Evolutionary conservation across 2,797 vertebrate genomes (phyloP).

Genomic region (Petrocephalus schoutedeni): DNA sequence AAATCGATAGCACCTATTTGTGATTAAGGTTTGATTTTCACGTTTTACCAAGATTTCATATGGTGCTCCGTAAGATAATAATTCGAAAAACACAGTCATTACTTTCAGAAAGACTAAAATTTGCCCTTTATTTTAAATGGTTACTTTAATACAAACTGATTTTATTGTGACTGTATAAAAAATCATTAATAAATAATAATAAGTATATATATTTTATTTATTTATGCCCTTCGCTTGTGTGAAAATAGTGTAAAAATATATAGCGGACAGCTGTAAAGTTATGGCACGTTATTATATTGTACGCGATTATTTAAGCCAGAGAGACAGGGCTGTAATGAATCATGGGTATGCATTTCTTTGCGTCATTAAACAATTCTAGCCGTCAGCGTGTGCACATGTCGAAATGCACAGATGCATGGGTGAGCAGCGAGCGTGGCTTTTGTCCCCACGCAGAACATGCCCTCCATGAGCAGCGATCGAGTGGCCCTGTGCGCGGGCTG

Average conservation of each 20-base stretch:
- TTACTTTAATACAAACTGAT: background rate
- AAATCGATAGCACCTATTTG: constrained; percentile 2
- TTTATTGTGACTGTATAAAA: background rate
- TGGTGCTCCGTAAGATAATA: background rate
- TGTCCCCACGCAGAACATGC: constrained; percentile 70
- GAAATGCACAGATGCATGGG: constrained; percentile 1
- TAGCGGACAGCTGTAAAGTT: background rate
- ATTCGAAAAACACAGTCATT: background rate
- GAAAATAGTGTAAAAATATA: background rate
- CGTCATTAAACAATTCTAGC: background rate
- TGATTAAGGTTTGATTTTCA: constrained; percentile 10
- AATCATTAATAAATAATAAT: background rate
- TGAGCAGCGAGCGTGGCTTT: background rate
- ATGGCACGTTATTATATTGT: background rate
- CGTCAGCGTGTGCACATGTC: background rate
- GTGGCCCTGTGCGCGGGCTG: constrained; percentile 93
- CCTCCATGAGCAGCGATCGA: constrained; percentile 84
- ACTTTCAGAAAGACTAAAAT: background rate
- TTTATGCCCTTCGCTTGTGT: background rate
- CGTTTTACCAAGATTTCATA: background rate
- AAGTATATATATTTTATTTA: background rate
- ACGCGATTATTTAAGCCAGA: background rate
- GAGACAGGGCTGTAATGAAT: background rate
- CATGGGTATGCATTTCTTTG: background rate
- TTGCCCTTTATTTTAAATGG: background rate